Percentiles rank a stretch among this genome's conserved stretches.
These are phyloP conservation scores for Synanceia verrucosa DNA, from an alignment of 2,797 vertebrate species.

Conservation along the genomic window DNA sequence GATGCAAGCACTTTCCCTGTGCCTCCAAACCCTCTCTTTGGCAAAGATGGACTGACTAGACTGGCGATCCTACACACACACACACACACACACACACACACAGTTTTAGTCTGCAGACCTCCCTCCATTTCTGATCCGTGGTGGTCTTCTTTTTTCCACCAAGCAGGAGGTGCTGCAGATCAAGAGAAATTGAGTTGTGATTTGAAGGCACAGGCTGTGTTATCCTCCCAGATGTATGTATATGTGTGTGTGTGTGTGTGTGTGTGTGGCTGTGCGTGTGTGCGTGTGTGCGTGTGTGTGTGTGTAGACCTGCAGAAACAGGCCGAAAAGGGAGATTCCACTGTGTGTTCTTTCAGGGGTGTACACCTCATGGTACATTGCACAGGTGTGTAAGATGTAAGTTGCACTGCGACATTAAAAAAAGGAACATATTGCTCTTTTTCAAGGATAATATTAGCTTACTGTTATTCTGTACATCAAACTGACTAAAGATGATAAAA, in stretches of 20 bases:
- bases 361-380: slow-evolving; percentile 93
- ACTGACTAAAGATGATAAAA: slow-evolving; percentile 85
- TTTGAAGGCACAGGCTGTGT: slow-evolving; percentile 84
- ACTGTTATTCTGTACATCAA: slow-evolving; percentile 94
- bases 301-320: slow-evolving; percentile 87
- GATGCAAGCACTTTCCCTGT: slow-evolving; percentile 84
- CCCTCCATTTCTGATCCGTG: slow-evolving; percentile 58
- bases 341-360: slow-evolving; percentile 93
- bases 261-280: slow-evolving; percentile 86
- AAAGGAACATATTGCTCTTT: slow-evolving; percentile 96
- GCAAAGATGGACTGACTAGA: slow-evolving; percentile 62
- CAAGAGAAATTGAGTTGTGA: slow-evolving; percentile 60
- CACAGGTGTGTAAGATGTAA: slow-evolving; percentile 95
- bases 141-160: slow-evolving; percentile 59
- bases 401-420: slow-evolving; percentile 97
- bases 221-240: slow-evolving; percentile 81
- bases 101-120: slow-evolving; percentile 61
- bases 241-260: slow-evolving; percentile 87
- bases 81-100: slow-evolving; percentile 56
- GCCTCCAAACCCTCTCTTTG: slow-evolving; percentile 78
- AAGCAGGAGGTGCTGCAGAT: slow-evolving; percentile 68
- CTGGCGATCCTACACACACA: slow-evolving; percentile 60
- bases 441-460: slow-evolving; percentile 92
- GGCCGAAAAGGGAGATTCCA: slow-evolving; percentile 88
- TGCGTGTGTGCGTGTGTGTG: slow-evolving; percentile 86